Evolutionary conservation across 2,113 vertebrate species (phyloP).

Genomic region (Halcyon senegalensis): DNA sequence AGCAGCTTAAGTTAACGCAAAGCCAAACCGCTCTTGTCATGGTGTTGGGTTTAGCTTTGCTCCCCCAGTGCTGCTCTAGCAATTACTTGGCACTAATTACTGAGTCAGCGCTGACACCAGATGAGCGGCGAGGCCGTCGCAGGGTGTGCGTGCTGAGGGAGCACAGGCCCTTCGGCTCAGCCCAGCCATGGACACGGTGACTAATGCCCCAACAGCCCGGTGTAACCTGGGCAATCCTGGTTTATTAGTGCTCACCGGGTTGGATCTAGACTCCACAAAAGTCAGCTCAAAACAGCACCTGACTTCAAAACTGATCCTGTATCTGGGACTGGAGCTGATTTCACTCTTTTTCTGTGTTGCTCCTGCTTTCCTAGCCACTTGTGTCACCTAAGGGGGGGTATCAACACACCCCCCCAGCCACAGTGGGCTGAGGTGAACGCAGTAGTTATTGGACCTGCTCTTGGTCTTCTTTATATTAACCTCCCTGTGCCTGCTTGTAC

Average conservation of each 20-base stretch:
- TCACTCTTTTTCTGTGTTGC: background rate
- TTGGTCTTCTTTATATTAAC: accelerated
- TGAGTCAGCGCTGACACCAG: background rate
- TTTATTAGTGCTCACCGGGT: background rate
- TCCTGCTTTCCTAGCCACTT: background rate
- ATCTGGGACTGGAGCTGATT: background rate
- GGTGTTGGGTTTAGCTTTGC: accelerated
- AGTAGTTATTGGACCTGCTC: background rate
- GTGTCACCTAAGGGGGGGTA: background rate
- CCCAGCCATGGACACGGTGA: accelerated
- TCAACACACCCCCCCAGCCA: background rate
- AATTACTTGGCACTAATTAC: background rate
- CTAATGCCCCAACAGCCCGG: background rate
- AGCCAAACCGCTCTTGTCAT: background rate
- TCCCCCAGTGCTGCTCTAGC: background rate
- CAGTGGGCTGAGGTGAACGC: accelerated
- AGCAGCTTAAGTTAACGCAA: background rate
- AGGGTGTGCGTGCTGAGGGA: accelerated
- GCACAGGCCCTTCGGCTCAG: background rate
- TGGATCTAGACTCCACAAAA: background rate
- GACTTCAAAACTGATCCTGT: background rate
- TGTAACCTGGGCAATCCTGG: background rate
- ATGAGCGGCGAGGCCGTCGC: background rate
- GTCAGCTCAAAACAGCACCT: background rate
- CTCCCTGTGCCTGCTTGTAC: background rate